phyloP scores from a whole-genome alignment of 2,888 invertebrate species.

The Patella ulyssiponensis region DNA sequence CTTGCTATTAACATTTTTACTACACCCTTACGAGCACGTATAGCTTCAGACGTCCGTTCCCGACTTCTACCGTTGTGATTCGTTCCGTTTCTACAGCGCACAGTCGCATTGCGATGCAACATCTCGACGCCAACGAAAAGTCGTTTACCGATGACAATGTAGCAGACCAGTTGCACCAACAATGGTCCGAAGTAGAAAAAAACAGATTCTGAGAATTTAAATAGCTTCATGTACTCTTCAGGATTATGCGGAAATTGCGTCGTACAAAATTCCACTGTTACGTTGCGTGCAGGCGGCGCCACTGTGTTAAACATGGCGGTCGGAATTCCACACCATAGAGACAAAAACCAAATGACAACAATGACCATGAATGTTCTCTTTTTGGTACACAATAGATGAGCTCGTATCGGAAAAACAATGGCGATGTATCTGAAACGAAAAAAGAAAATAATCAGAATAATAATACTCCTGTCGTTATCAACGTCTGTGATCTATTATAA shows the following conservation, averaged over 20 bases:
- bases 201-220: slow-evolving; percentile 68
- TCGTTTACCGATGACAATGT: slow-evolving; percentile 67
- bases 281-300: slow-evolving; percentile 41
- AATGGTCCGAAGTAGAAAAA: slow-evolving; percentile 71
- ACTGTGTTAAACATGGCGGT: slow-evolving; percentile 67
- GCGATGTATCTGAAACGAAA: slow-evolving; percentile 71
- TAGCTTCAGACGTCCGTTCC: slow-evolving; percentile 56
- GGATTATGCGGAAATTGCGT: slow-evolving; percentile 55
- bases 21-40: slow-evolving; percentile 70
- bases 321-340: slow-evolving; percentile 64
- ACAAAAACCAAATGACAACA: slow-evolving; percentile 66
- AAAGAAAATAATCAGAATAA: neutral
- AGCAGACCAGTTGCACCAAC: slow-evolving; percentile 69
- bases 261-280: slow-evolving; percentile 59
- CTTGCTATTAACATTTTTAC: slow-evolving; percentile 74
- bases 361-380: slow-evolving; percentile 65
- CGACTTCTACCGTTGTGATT: slow-evolving; percentile 23
- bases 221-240: slow-evolving; percentile 45
- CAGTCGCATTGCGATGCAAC: slow-evolving; percentile 54
- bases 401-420: slow-evolving; percentile 72
- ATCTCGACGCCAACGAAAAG: slow-evolving; percentile 67
- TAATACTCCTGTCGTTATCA: too few species aligned
- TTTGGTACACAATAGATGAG: slow-evolving; percentile 70
- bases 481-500: too few species aligned
- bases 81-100: slow-evolving; percentile 42